Evolutionary conservation across 2,797 vertebrate genomes (phyloP), one percentile per base, ranked within the genome.

Genomic region (Alectoris magna): DNA sequence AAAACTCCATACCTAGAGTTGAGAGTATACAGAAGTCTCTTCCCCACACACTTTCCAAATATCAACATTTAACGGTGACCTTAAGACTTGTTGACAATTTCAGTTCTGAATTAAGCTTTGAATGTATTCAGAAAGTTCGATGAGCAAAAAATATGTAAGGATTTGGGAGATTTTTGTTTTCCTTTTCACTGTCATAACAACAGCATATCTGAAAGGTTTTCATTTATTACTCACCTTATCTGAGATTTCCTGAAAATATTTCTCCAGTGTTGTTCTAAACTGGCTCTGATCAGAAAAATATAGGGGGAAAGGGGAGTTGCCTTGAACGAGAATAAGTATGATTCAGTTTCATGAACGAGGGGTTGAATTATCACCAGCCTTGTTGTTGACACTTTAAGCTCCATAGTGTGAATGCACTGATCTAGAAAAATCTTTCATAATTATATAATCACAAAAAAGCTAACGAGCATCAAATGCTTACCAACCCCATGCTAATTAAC

Each of bases 1-100:
- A 0, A 0, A 91, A 46, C 4, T 8, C 49, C 46, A 36, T 29
- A 62, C 2, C 4, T n/a, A 72, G 34, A 36, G 19, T 56, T 8
- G 6, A 82, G 22, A 72, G 39, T 14, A 83, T 11, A 9, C 31
- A 76, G 39, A 53, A 69, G 12, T 58, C 8, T 70, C 27, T 51
- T 73, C 34, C 36, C 3, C 10, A 64, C n/a, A 43, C 1, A 5
- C 38, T 69, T 87, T 55, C 21, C 41, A 76, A 83, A 73, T 44
- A 60, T 6, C 18, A 82, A 66, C 22, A 49, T 83, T 49, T 38
- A 92, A 44, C 4, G 66, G 53, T 13, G 6, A 27, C 9, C 21
- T 44, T 34, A 44, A 63, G 16, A 66, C 43, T 18, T 68, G 9
- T 39, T 81, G 31, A 67, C 58, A 55, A 19, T 38, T 9, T 14